Conservation (phyloP, 1,140 invertebrate genomes). For the Sminthurides bifidus region DNA sequence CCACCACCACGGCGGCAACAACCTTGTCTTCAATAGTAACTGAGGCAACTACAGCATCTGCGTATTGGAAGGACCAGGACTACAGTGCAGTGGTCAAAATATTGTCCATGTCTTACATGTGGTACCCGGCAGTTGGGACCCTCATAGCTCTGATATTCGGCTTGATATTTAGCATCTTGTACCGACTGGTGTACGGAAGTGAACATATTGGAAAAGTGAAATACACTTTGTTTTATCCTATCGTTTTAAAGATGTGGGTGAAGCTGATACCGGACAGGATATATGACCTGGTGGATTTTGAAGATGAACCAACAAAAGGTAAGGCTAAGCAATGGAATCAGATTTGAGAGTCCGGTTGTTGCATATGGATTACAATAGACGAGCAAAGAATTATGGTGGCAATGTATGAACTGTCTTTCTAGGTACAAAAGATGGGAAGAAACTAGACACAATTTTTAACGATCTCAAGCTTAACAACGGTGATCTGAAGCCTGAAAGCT, state of each 20-base stretch:
- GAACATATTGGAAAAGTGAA: background rate
- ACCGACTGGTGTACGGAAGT: background rate
- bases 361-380: no score
- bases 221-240: slow-evolving; percentile 15
- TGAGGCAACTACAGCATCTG: background rate
- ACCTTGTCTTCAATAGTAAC: background rate
- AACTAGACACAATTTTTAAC: no score
- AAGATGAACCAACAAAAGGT: no score
- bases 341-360: no score
- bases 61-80: slow-evolving; percentile 17
- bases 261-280: slow-evolving; percentile 2
- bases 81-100: slow-evolving; percentile 11
- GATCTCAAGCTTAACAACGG: no score
- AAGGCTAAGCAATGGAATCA: no score
- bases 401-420: no score
- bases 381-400: no score
- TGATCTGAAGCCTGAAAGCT: no score
- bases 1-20: background rate
- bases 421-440: no score
- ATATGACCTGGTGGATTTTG: background rate
- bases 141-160: slow-evolving; percentile 51
- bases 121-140: slow-evolving; percentile 62
- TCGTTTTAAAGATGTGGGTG: slow-evolving; percentile 16
- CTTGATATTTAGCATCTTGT: slow-evolving; percentile 42
- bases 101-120: slow-evolving; percentile 41